Conservation (phyloP, 2,888 invertebrate species). For the Drosophila meridiana region DNA sequence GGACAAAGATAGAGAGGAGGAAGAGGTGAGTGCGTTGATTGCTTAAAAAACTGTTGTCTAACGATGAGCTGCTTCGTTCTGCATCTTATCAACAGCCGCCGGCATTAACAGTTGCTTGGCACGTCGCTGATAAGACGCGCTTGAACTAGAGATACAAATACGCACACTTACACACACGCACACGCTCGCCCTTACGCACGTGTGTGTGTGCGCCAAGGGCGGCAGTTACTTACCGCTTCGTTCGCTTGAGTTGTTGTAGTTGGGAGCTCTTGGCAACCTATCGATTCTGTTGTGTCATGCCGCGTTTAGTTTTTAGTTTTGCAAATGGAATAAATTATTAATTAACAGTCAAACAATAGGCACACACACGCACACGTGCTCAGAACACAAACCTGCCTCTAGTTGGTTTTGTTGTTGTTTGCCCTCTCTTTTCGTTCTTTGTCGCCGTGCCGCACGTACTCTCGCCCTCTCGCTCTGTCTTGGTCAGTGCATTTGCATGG, state of each 20-base stretch:
- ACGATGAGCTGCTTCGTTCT: constrained; percentile 10
- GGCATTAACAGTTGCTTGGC: background rate
- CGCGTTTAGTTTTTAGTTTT: constrained; percentile 30
- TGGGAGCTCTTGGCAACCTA: background rate
- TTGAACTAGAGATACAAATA: background rate
- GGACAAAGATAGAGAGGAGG: background rate
- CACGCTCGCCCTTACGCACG: background rate
- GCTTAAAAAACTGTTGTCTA: background rate
- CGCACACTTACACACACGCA: background rate
- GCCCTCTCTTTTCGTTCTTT: background rate
- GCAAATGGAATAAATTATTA: constrained; percentile 29
- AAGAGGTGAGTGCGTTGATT: background rate
- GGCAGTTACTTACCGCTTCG: constrained; percentile 17
- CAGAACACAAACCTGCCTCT: constrained; percentile 23
- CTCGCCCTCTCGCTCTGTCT: background rate
- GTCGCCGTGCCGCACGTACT: background rate
- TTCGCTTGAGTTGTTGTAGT: background rate
- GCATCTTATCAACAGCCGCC: constrained; percentile 14
- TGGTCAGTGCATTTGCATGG: constrained; percentile 17
- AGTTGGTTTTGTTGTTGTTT: constrained; percentile 15
- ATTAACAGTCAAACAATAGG: constrained; percentile 20
- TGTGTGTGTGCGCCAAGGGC: background rate
- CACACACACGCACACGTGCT: constrained; percentile 16
- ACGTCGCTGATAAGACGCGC: constrained; percentile 24
- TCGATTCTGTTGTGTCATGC: constrained; percentile 45